A percentile compares a stretch with the other conserved stretches of the same genome.
Conservation (phyloP, 2,797 vertebrate species). For the Botia kubotai region DNA sequence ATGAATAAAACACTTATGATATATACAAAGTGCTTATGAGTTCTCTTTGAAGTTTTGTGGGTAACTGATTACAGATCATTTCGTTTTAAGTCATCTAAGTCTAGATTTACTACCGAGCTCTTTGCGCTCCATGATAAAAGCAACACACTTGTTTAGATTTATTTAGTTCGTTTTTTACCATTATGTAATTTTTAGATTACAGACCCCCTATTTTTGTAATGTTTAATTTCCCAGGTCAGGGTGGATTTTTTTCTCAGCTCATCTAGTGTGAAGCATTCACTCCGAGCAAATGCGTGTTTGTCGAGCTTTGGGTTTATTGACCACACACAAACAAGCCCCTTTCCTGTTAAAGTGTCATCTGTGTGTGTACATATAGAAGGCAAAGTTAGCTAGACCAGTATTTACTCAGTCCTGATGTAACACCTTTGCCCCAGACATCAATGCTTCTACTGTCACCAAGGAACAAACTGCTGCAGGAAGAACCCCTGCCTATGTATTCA, state of each 20-base stretch:
- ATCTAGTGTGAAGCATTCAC: conserved; percentile 69
- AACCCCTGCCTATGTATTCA: conserved; percentile 29
- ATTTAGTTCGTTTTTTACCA: background rate
- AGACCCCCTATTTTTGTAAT: conserved; percentile 32
- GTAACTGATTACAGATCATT: too few species aligned
- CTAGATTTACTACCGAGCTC: background rate
- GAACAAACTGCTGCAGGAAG: conserved; percentile 48
- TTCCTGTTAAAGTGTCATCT: conserved; percentile 76
- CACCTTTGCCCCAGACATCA: conserved; percentile 78
- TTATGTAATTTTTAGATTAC: conserved; percentile 26
- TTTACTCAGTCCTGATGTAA: conserved; percentile 78
- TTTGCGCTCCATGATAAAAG: background rate
- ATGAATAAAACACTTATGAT: background rate
- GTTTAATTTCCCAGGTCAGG: conserved; percentile 47
- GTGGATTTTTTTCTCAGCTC: conserved; percentile 41
- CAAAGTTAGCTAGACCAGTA: conserved; percentile 76
- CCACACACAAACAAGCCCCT: conserved; percentile 74
- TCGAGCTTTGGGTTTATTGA: conserved; percentile 81
- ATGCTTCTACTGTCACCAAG: conserved; percentile 74
- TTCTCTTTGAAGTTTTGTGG: background rate
- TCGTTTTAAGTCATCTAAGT: background rate
- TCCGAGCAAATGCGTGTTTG: conserved; percentile 79
- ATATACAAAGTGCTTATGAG: background rate
- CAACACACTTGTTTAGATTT: background rate
- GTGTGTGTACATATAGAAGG: conserved; percentile 72